A percentile compares a stretch with the other conserved stretches of the same genome.
These are phyloP conservation scores for Tenodera sinensis DNA, from an alignment of 2,888 invertebrate species.

Conservation along the genomic window DNA sequence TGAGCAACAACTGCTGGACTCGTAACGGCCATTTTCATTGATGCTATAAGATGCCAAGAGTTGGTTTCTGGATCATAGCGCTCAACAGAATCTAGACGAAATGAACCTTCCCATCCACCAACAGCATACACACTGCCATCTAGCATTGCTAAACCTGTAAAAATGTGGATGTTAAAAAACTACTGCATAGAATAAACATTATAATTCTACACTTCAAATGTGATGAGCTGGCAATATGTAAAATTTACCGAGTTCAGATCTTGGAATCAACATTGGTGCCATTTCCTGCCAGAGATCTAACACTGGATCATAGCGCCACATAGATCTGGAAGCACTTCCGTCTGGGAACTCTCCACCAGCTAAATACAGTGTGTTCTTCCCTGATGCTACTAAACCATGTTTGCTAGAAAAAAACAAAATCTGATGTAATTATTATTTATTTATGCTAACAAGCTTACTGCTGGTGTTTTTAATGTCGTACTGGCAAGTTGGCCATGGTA, in stretches of 20 bases:
- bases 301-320: slow-evolving; percentile 49
- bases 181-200: no score
- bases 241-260: slow-evolving; percentile 48
- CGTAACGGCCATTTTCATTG: slow-evolving; percentile 48
- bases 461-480: no score
- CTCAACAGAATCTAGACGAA: slow-evolving; percentile 47
- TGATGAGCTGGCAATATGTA: not conserved
- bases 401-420: slow-evolving; percentile 40
- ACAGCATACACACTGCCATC: slow-evolving; percentile 52
- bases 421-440: no score
- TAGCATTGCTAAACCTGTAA: slow-evolving; percentile 46
- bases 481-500: no score
- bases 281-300: slow-evolving; percentile 49
- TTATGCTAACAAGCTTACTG: no score
- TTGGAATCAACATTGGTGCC: slow-evolving; percentile 47
- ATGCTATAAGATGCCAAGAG: slow-evolving; percentile 46
- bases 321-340: slow-evolving; percentile 46
- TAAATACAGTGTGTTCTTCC: slow-evolving; percentile 47
- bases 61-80: slow-evolving; percentile 48
- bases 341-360: slow-evolving; percentile 52
- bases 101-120: slow-evolving; percentile 50
- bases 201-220: no score
- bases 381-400: slow-evolving; percentile 49
- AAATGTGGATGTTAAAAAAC: not conserved
- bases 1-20: slow-evolving; percentile 48